A percentile compares a stretch with the other conserved stretches of the same genome.
phyloP scores from a whole-genome alignment of 2,113 vertebrate genomes.

The Gavialis gangeticus region DNA sequence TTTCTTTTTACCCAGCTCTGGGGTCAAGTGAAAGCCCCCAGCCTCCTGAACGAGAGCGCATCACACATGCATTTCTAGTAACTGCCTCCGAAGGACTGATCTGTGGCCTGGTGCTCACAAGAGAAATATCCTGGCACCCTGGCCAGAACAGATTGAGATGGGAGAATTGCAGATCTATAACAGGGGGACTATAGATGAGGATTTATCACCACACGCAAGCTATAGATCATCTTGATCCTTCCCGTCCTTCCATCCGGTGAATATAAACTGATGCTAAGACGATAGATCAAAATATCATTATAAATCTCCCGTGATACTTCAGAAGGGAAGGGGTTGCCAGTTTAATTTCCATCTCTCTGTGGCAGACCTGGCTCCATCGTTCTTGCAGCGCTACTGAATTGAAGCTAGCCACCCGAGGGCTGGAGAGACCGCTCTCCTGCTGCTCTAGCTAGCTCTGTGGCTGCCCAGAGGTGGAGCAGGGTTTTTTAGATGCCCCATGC shows the following conservation, averaged over 20 bases:
- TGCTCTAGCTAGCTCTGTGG: background rate
- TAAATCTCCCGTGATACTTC: background rate
- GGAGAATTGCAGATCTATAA: background rate
- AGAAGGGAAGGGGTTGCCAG: background rate
- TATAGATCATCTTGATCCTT: background rate
- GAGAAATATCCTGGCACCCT: background rate
- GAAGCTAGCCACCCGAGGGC: background rate
- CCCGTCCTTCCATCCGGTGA: background rate
- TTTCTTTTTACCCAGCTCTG: background rate
- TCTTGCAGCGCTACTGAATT: background rate
- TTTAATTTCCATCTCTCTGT: background rate
- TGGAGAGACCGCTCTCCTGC: background rate
- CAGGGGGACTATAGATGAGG: background rate
- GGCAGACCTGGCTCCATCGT: background rate
- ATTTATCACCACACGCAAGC: background rate
- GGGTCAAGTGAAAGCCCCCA: background rate
- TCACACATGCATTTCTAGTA: background rate
- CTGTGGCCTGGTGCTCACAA: background rate
- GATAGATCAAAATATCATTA: background rate
- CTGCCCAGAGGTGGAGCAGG: background rate
- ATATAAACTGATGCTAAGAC: background rate
- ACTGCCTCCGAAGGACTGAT: background rate
- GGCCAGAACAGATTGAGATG: background rate
- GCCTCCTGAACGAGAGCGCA: background rate
- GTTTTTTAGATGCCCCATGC: background rate